These are phyloP conservation scores for Scophthalmus maximus DNA, from an alignment of 2,113 vertebrate species.

Conservation along the genomic window DNA sequence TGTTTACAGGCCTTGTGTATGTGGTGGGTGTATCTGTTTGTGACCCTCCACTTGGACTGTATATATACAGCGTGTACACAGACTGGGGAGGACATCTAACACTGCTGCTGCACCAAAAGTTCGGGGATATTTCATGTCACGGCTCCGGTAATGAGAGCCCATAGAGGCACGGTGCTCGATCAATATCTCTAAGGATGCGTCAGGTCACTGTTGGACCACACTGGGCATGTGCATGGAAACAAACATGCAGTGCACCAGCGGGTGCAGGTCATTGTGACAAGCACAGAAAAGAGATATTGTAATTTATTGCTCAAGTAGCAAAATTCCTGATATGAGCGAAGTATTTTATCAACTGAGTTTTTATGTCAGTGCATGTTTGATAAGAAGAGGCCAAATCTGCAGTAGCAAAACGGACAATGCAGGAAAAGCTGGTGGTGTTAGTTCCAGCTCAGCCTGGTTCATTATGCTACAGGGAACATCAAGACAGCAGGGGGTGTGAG, in stretches of 20 bases:
- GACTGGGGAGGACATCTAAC: slow-evolving; percentile 51
- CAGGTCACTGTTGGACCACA: background rate
- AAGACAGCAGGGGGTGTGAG: too few relatives aligned
- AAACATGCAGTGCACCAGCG: background rate
- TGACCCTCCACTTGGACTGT: slow-evolving; percentile 12
- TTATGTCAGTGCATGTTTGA: too few relatives aligned
- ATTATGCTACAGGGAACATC: too few relatives aligned
- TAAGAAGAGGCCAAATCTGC: too few relatives aligned
- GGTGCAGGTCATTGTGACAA: background rate
- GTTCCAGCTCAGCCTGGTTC: too few relatives aligned
- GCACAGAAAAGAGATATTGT: background rate
- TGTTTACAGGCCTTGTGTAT: background rate
- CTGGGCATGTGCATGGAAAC: background rate
- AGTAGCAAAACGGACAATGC: too few relatives aligned
- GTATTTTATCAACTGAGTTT: background rate
- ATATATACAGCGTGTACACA: slow-evolving; percentile 31
- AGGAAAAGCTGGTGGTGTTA: too few relatives aligned
- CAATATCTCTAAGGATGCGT: slow-evolving; percentile 25
- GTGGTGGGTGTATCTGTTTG: slow-evolving; percentile 28
- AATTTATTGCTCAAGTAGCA: background rate
- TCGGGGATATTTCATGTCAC: slow-evolving; percentile 75
- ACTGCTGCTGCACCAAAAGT: slow-evolving; percentile 52
- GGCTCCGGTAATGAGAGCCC: slow-evolving; percentile 53
- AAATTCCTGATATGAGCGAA: background rate
- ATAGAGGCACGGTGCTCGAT: slow-evolving; percentile 1